Percentiles rank a stretch among this genome's conserved stretches.
Conservation (phyloP, 1,140 invertebrate genomes). For the Lepidurus apus region DNA sequence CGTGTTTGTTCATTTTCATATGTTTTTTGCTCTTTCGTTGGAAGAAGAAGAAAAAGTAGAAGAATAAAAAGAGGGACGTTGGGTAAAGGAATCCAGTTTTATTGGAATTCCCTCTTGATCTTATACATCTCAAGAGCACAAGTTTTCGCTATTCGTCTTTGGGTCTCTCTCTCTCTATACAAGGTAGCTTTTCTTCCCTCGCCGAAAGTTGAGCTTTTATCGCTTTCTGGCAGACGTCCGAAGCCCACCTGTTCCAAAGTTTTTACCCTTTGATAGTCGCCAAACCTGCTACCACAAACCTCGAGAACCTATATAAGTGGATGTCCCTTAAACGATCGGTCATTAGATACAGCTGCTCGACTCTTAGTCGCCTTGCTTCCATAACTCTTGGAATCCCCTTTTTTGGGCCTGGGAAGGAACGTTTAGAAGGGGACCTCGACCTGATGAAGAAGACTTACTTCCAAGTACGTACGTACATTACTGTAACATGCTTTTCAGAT, state of each 20-base stretch:
- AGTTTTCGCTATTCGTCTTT: background rate
- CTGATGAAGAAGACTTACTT: no score
- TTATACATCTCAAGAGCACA: background rate
- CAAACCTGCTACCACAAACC: constrained; percentile 8
- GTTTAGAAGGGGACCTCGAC: no score
- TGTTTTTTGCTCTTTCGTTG: background rate
- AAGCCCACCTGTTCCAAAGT: constrained; percentile 14
- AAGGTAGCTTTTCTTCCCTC: background rate
- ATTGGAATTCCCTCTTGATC: constrained; percentile 19
- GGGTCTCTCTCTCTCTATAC: background rate
- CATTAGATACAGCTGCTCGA: constrained; percentile 19
- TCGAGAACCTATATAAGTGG: background rate
- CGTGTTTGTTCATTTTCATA: background rate
- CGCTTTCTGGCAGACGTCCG: constrained; percentile 13
- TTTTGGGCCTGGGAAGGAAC: background rate
- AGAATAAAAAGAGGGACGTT: background rate
- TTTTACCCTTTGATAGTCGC: constrained; percentile 7
- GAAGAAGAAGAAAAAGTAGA: background rate
- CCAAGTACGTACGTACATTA: no score
- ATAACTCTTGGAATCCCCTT: background rate
- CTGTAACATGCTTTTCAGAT: no score
- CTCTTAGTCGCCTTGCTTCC: background rate
- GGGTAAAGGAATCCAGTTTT: background rate
- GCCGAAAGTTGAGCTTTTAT: constrained; percentile 9
- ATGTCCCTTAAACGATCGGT: constrained; percentile 18